Base-by-base conservation (phyloP, 2,888 invertebrate species). In the Lithophane semibrunnea region DNA sequence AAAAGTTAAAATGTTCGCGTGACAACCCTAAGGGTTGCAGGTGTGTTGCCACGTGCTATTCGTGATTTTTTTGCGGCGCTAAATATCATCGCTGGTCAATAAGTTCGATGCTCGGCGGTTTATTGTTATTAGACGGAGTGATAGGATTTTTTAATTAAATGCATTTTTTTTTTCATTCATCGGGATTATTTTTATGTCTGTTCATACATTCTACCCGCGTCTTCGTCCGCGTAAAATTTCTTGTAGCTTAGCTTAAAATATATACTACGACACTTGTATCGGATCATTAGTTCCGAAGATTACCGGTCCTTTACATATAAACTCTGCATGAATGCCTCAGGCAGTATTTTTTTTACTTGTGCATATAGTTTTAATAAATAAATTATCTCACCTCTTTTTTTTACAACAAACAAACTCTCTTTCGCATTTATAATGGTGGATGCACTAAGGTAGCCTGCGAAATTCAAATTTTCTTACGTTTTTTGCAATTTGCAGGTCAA, bases 1-100 rank as follows among this genome's bases (percentile, higher is more conserved):
- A n/a, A 47, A 58, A n/a, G 9, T 37, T 16, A 7, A 37, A 12
- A 21, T 0, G 18, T 5, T 76, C 12, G 65, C 65, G 66, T 78
- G 83, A 7, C 80, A 88, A 9, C 87, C 87, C 85, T 88, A 68
- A 24, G 18, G 42, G 60, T 12, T 21, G 88, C 88, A 88, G 88
- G 86, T 88, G 87, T 49, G 42, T 63, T 18, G 80, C 71, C 88
- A 88, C 88, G 88, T 88, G 88, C 66, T 42, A 21, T 70, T 67
- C 80, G 88, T 88, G 88, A 88, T 88, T 88, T 88, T 83, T 88
- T 88, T 88, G 84, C 79, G 16, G n/a, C 60, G 70, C 13, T 76
- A 90, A 91, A 91, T 89, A 90, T 86, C 88, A 88, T 66, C 52
- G 65, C 73, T 82, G 86, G 83, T 86, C 83, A 83, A 68, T 37